phyloP scores from a whole-genome alignment of 2,113 vertebrate genomes.

The Gallinago undulata region DNA sequence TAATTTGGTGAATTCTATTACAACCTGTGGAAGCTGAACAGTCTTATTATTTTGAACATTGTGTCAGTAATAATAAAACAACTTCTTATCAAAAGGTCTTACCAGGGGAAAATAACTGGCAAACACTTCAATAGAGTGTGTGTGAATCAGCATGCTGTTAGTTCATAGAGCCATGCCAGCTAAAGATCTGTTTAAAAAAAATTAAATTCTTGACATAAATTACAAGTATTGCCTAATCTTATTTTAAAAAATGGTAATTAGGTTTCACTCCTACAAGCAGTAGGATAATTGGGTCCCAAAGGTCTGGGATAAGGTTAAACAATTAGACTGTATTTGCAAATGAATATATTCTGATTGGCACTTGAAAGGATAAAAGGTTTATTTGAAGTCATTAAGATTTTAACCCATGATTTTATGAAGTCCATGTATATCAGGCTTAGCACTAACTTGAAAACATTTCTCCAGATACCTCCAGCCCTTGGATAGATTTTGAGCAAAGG shows the following conservation, averaged over 20 bases:
- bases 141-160: neutral
- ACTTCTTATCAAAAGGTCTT: neutral
- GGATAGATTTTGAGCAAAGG: neutral
- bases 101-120: neutral
- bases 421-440: neutral
- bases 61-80: neutral
- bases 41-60: neutral
- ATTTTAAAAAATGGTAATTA: neutral
- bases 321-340: slow-evolving; percentile 36
- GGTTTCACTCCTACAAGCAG: slow-evolving; percentile 9
- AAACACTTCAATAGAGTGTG: neutral
- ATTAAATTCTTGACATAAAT: neutral
- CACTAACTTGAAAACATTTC: neutral
- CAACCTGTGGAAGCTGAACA: neutral
- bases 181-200: slow-evolving; percentile 37
- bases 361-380: slow-evolving; percentile 47
- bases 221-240: neutral
- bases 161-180: neutral
- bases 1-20: neutral
- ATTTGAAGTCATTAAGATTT: slow-evolving; percentile 35
- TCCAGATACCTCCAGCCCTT: neutral
- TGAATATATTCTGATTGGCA: slow-evolving; percentile 30
- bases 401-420: neutral
- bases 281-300: slow-evolving; percentile 55
- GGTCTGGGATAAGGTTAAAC: slow-evolving; percentile 51